Conservation (phyloP, 2,888 invertebrate species). For the Drosophila rellima region DNA sequence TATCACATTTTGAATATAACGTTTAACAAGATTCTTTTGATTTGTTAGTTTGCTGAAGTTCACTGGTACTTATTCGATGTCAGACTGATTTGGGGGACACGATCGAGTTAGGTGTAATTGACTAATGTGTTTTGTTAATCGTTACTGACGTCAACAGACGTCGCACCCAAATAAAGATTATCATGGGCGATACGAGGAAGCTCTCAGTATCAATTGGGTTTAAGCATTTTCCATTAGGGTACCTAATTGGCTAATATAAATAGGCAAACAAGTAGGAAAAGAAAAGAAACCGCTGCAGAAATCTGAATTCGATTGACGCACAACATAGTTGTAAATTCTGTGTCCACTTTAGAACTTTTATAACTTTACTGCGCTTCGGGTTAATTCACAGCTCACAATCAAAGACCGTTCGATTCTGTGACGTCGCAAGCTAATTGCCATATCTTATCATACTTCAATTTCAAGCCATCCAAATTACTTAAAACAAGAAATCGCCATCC, state of each 20-base stretch:
- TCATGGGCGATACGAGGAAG: slow-evolving; percentile 35
- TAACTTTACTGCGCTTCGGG: slow-evolving; percentile 31
- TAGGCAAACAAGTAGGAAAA: slow-evolving; percentile 1
- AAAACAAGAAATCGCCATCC: slow-evolving; percentile 12
- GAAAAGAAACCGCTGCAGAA: slow-evolving; percentile 10
- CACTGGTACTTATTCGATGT: too few species aligned
- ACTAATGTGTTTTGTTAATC: slow-evolving; percentile 28
- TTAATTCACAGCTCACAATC: slow-evolving; percentile 33
- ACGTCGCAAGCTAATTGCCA: slow-evolving; percentile 29
- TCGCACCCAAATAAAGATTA: slow-evolving; percentile 40
- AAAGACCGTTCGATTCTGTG: slow-evolving; percentile 11
- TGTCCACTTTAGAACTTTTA: slow-evolving; percentile 34
- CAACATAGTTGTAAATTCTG: slow-evolving; percentile 48
- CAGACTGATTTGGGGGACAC: background rate
- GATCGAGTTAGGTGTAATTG: slow-evolving; percentile 24
- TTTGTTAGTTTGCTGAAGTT: too few species aligned
- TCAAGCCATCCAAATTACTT: slow-evolving; percentile 26
- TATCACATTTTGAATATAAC: too few species aligned
- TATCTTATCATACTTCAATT: slow-evolving; percentile 40
- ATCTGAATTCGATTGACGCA: slow-evolving; percentile 45
- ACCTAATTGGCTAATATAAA: slow-evolving; percentile 21
- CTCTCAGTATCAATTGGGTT: slow-evolving; percentile 9
- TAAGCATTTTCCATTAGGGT: slow-evolving; percentile 21
- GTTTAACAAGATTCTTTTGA: too few species aligned
- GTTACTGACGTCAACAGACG: slow-evolving; percentile 47